Evolutionary conservation across 2,113 vertebrate genomes (phyloP).

Genomic region (Microtus richardsoni): DNA sequence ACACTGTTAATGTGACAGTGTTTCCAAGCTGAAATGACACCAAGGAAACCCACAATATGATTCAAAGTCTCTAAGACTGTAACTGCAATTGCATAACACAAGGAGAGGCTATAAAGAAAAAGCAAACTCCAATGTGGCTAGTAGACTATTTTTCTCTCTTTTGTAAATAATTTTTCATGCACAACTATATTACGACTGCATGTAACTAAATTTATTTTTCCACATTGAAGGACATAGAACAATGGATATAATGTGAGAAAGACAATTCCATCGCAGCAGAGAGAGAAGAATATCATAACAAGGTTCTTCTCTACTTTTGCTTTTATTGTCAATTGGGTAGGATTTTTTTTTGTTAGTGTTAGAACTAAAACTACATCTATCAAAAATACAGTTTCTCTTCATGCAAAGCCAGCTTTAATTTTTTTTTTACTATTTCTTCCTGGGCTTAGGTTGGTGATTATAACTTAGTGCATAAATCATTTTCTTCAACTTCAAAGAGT

Average conservation of each 20-base stretch:
- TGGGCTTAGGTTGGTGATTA: conserved; percentile 55
- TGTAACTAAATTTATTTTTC: conserved; percentile 60
- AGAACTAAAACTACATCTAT: conserved; percentile 42
- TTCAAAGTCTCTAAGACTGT: conserved; percentile 60
- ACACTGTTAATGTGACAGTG: not conserved
- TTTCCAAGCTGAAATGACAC: conserved; percentile 50
- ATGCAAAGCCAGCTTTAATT: conserved; percentile 47
- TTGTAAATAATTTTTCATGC: conserved; percentile 74
- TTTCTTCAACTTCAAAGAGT: conserved; percentile 77
- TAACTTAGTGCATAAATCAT: conserved; percentile 72
- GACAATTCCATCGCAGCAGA: not conserved
- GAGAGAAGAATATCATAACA: not conserved
- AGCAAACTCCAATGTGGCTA: conserved; percentile 64
- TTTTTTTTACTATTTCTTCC: conserved; percentile 66
- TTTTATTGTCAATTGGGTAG: conserved; percentile 44
- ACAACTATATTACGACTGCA: conserved; percentile 67
- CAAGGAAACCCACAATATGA: conserved; percentile 43
- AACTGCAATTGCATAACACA: conserved; percentile 46
- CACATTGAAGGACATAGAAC: not conserved
- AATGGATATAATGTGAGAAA: conserved; percentile 4
- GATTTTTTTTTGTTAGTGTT: not conserved
- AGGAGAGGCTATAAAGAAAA: conserved; percentile 65
- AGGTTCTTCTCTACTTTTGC: not conserved
- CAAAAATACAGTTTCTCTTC: conserved; percentile 14
- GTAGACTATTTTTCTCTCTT: conserved; percentile 62